A percentile compares a stretch with the other conserved stretches of the same genome.
These are phyloP conservation scores for Melanostoma mellinum DNA, from an alignment of 2,888 invertebrate species.

Conservation along the genomic window DNA sequence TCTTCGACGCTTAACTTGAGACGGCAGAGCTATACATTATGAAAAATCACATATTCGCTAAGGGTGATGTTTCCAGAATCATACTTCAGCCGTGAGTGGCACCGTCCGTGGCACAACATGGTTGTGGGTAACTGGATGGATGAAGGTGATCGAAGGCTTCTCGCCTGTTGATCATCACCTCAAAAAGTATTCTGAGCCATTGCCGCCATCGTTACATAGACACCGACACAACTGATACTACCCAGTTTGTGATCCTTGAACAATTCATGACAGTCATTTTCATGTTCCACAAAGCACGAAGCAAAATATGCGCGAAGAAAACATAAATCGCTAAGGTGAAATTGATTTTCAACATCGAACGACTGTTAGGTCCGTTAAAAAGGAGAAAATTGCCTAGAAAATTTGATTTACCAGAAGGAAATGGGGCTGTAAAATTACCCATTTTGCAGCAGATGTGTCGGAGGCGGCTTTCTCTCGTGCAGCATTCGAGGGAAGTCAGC, in stretches of 20 bases:
- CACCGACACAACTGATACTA: neutral
- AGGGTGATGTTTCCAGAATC: neutral
- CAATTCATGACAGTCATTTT: slow-evolving; percentile 37
- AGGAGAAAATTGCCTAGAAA: slow-evolving; percentile 60
- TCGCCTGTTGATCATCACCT: slow-evolving; percentile 39
- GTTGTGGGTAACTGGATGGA: slow-evolving; percentile 19
- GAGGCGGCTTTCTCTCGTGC: neutral
- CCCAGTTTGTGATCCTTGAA: slow-evolving; percentile 43
- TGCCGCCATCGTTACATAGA: slow-evolving; percentile 1
- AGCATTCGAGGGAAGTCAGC: slow-evolving; percentile 11
- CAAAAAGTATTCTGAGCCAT: neutral
- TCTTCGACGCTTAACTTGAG: slow-evolving; percentile 4
- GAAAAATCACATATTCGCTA: neutral
- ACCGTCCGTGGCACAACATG: no score
- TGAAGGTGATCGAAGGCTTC: slow-evolving; percentile 23
- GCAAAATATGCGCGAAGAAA: slow-evolving; percentile 29
- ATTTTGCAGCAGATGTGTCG: slow-evolving; percentile 30
- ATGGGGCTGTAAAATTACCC: slow-evolving; percentile 41
- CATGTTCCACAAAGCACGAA: slow-evolving; percentile 7
- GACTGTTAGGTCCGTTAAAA: slow-evolving; percentile 35
- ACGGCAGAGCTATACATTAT: neutral
- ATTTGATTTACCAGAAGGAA: slow-evolving; percentile 60
- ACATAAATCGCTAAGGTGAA: slow-evolving; percentile 56
- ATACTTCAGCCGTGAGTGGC: no score
- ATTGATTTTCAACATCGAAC: slow-evolving; percentile 50